Evolutionary conservation across 2,888 invertebrate genomes (phyloP).

Genomic region (Euplagia quadripunctaria): DNA sequence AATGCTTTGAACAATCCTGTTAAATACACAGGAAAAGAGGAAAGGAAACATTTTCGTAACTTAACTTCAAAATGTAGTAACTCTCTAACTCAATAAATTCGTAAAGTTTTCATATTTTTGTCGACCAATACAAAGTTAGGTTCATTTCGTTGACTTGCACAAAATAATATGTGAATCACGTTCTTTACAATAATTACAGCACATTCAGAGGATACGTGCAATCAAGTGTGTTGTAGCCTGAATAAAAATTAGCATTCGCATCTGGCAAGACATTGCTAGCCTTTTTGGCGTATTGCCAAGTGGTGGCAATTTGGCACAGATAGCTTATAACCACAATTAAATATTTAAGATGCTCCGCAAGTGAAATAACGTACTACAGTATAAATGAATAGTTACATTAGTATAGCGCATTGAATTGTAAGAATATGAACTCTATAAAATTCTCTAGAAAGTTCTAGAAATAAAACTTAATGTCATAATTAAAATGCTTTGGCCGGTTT

Average conservation of each 20-base stretch:
- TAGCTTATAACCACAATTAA: conserved; percentile 44
- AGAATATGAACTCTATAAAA: too few species aligned
- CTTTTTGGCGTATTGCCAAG: conserved; percentile 40
- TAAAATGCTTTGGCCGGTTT: too few species aligned
- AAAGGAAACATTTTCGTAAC: neutral
- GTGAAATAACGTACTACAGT: neutral
- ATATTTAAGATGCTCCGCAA: conserved; percentile 29
- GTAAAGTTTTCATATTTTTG: neutral
- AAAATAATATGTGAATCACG: conserved; percentile 16
- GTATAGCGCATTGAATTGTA: too few species aligned
- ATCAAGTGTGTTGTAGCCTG: conserved; percentile 25
- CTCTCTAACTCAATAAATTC: neutral
- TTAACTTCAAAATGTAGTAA: neutral
- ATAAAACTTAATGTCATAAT: too few species aligned
- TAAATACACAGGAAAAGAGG: neutral
- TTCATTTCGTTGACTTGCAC: neutral
- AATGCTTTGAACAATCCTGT: too few species aligned
- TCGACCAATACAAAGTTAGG: too few species aligned
- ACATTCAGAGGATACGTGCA: conserved; percentile 31
- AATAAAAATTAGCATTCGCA: conserved; percentile 46
- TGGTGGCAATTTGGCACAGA: conserved; percentile 42
- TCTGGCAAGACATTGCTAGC: conserved; percentile 27
- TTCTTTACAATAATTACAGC: conserved; percentile 25
- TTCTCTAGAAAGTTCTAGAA: too few species aligned
- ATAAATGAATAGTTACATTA: too few species aligned